Conservation (phyloP, 2,797 vertebrate genomes). For the Periparus ater region DNA sequence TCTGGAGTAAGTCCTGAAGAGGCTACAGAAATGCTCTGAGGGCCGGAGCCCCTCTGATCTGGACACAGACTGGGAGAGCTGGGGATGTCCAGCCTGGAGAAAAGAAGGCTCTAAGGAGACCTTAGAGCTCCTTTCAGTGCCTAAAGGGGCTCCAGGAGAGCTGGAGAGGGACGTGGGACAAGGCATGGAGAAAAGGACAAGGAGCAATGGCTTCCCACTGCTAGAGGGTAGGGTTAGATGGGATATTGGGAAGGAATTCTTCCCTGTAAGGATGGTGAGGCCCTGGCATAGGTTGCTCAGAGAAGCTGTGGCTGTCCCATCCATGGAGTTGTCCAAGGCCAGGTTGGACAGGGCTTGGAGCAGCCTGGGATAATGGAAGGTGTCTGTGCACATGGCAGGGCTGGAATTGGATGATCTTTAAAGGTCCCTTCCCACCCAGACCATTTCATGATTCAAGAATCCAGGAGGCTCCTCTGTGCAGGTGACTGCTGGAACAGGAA, state of each 20-base stretch:
- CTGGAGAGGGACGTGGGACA: background rate
- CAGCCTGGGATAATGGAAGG: background rate
- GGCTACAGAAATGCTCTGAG: background rate
- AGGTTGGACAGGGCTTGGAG: fast-evolving
- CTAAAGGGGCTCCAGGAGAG: background rate
- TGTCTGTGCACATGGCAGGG: background rate
- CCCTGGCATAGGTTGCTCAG: background rate
- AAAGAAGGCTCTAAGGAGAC: background rate
- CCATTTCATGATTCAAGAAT: background rate
- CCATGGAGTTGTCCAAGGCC: background rate
- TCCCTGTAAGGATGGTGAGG: background rate
- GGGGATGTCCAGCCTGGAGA: background rate
- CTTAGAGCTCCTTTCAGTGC: background rate
- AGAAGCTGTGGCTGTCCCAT: background rate
- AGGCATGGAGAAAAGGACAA: background rate
- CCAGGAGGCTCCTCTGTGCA: background rate
- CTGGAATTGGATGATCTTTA: background rate
- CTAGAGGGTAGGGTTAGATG: background rate
- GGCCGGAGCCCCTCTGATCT: background rate
- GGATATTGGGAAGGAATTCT: background rate
- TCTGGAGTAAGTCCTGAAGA: background rate
- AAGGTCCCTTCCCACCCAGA: background rate
- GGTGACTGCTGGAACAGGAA: background rate
- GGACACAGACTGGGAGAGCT: background rate
- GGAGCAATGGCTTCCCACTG: background rate